phyloP scores from a whole-genome alignment of 1,140 invertebrate species.

The Drosophila leontia region DNA sequence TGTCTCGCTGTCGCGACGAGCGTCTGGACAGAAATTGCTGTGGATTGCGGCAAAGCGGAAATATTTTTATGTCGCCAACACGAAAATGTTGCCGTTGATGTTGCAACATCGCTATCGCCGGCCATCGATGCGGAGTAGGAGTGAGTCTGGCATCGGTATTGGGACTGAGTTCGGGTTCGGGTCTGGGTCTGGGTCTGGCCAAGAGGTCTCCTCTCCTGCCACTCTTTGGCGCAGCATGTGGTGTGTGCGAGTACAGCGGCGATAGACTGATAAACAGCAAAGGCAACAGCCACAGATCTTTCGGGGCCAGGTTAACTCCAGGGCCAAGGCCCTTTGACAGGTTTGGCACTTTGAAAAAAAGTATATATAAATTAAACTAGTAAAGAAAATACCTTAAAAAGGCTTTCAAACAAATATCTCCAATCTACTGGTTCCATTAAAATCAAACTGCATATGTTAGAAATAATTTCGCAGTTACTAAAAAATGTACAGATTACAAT shows the following conservation, averaged over 20 bases:
- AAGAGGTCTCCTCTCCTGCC: slow-evolving; percentile 30
- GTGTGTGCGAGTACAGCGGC: slow-evolving; percentile 66
- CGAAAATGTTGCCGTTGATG: slow-evolving; percentile 60
- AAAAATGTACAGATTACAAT: not conserved
- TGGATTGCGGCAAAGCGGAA: slow-evolving; percentile 60
- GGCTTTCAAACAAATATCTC: not conserved
- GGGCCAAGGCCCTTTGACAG: slow-evolving; percentile 55
- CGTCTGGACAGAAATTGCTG: slow-evolving; percentile 37
- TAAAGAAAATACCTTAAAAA: too few relatives aligned
- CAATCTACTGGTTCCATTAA: not conserved
- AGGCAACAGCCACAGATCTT: slow-evolving; percentile 46
- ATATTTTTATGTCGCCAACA: slow-evolving; percentile 77
- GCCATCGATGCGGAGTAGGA: slow-evolving; percentile 48
- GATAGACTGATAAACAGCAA: slow-evolving; percentile 78
- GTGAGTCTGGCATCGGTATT: slow-evolving; percentile 4
- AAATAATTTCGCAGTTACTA: too few relatives aligned
- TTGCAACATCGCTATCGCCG: slow-evolving; percentile 59
- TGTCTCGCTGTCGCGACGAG: slow-evolving; percentile 50
- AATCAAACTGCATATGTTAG: too few relatives aligned
- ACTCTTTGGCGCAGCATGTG: slow-evolving; percentile 72
- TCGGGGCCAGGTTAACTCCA: slow-evolving; percentile 19
- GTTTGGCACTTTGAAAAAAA: slow-evolving; percentile 31
- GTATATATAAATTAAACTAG: not conserved
- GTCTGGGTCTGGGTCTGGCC: slow-evolving; percentile 15
- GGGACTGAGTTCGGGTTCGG: not conserved